Conservation (phyloP, 1,140 invertebrate genomes). For the Micrasema minimum region DNA sequence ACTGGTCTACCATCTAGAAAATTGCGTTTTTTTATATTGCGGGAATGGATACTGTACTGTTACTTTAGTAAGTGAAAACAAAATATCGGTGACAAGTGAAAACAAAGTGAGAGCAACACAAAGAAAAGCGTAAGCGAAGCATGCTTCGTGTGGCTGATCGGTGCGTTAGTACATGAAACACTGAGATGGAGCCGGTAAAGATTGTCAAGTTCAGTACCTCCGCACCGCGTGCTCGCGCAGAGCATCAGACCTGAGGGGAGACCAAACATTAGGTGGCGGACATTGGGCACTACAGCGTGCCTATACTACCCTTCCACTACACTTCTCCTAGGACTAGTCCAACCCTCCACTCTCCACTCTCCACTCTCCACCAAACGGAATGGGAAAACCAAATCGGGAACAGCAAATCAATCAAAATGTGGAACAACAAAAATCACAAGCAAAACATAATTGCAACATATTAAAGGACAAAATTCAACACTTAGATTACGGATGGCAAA, state of each 20-base stretch:
- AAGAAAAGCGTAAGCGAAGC: constrained; percentile 39
- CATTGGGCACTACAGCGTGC: not conserved
- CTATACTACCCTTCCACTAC: constrained; percentile 3
- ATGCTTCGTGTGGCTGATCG: constrained; percentile 42
- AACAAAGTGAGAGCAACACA: constrained; percentile 20
- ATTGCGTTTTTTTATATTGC: too few species aligned
- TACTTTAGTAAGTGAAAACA: not conserved
- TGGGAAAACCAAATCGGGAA: constrained; percentile 24
- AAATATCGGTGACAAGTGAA: constrained; percentile 7
- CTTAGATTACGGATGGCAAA: constrained; percentile 1
- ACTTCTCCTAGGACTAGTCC: not conserved
- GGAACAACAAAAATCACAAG: constrained; percentile 23
- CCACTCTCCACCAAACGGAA: not conserved
- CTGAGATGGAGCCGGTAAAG: constrained; percentile 46
- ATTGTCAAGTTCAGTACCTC: constrained; percentile 51
- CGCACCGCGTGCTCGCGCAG: constrained; percentile 43
- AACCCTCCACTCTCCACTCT: too few species aligned
- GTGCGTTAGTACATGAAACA: constrained; percentile 51
- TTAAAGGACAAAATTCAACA: constrained; percentile 19
- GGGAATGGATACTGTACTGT: not conserved
- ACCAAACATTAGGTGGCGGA: constrained; percentile 49
- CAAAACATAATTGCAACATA: constrained; percentile 1
- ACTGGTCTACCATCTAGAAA: too few species aligned
- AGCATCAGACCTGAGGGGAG: constrained; percentile 52
- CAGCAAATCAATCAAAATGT: constrained; percentile 24